Percentiles rank a stretch among this genome's conserved stretches.
Evolutionary conservation across 1,140 invertebrate genomes (phyloP).

Genomic region (Asobara japonica): DNA sequence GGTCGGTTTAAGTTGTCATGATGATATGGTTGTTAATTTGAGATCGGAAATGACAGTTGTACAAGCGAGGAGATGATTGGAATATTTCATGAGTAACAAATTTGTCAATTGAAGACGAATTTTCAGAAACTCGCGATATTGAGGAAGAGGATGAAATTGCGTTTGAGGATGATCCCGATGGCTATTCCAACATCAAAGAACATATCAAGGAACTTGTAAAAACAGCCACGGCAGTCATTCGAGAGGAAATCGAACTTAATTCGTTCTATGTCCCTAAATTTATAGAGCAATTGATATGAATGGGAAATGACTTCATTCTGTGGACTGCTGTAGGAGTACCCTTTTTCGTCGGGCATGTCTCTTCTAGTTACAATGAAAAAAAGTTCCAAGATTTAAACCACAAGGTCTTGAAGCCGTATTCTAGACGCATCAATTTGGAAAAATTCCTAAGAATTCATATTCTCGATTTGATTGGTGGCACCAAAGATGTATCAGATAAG

Average conservation of each 20-base stretch:
- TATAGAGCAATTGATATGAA: not conserved
- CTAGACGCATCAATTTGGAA: not conserved
- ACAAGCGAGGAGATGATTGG: not conserved
- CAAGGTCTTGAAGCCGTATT: not conserved
- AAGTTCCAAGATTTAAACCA: slow-evolving; percentile 25
- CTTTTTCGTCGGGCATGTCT: not conserved
- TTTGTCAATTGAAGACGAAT: not conserved
- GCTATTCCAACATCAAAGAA: not conserved
- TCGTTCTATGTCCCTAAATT: slow-evolving; percentile 14
- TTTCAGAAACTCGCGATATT: not conserved
- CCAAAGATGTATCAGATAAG: not conserved
- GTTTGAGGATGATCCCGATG: not conserved
- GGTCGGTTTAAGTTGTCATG: not conserved
- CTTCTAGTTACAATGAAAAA: slow-evolving; percentile 8
- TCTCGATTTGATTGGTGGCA: not conserved
- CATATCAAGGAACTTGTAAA: not conserved
- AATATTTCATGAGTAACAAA: not conserved
- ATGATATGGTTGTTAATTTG: not conserved
- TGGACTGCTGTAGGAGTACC: slow-evolving; percentile 26
- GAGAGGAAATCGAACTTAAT: slow-evolving; percentile 4
- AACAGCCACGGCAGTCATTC: not conserved
- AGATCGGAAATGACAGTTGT: not conserved
- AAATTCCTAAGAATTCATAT: slow-evolving; percentile 12
- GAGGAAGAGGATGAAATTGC: not conserved
- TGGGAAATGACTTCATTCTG: slow-evolving; percentile 23